Percentiles rank a stretch among this genome's conserved stretches.
These are phyloP conservation scores for Ploceus nigricollis DNA, from an alignment of 2,113 vertebrate species.

Conservation along the genomic window DNA sequence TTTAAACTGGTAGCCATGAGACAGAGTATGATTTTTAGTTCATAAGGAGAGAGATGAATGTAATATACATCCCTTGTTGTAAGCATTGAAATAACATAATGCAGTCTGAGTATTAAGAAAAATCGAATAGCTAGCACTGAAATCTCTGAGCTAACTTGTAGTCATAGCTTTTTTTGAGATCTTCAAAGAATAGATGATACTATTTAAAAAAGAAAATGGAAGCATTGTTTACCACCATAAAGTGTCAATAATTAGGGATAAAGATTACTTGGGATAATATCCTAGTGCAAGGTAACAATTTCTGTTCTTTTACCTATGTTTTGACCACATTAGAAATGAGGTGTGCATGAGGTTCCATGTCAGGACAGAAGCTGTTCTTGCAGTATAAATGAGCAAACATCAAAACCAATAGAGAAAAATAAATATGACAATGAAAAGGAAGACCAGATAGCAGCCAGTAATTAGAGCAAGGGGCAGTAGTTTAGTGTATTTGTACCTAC, in stretches of 20 bases:
- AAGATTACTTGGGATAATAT: not conserved
- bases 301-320: not conserved
- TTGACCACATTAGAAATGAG: not conserved
- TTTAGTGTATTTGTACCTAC: not conserved
- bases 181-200: not conserved
- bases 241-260: not conserved
- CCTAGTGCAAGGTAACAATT: not conserved
- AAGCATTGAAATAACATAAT: not conserved
- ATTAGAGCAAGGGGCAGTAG: not conserved
- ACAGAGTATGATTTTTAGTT: not conserved
- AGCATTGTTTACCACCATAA: not conserved
- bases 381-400: not conserved
- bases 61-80: not conserved
- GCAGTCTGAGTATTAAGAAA: not conserved
- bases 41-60: not conserved
- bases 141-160: not conserved
- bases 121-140: not conserved
- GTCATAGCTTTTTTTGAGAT: not conserved
- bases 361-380: not conserved
- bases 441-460: not conserved
- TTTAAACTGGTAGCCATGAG: not conserved
- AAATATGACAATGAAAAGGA: not conserved
- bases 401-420: not conserved
- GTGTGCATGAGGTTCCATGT: not conserved
- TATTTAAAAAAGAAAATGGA: not conserved